Evolutionary conservation across 64 coral and sea anemone species (phyloP).

Genomic region (Exaiptasia diaphana): DNA sequence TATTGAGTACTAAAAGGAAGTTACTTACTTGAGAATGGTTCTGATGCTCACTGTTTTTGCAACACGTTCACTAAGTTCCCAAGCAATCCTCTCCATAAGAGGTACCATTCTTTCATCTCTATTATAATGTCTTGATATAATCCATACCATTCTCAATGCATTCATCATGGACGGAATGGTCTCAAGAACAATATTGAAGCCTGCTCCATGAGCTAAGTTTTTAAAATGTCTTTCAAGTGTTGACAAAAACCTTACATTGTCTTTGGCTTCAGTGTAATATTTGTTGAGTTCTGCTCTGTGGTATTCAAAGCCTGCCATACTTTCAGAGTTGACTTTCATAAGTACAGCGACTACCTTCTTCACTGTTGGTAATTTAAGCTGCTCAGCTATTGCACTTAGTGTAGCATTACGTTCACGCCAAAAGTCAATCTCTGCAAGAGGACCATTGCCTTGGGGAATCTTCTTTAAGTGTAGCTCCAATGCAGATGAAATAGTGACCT

Average conservation of each 20-base stretch:
- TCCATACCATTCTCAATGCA: conserved; percentile 97
- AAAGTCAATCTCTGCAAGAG: conserved; percentile 97
- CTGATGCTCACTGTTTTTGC: conserved; percentile 86
- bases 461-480: conserved; percentile 88
- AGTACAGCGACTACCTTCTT: conserved; percentile 85
- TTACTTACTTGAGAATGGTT: conserved; percentile 90
- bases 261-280: conserved; percentile 93
- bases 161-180: conserved; percentile 99
- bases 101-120: conserved; percentile 99
- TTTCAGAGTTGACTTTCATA: conserved; percentile 67
- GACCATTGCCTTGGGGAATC: conserved; percentile 90
- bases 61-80: conserved; percentile 95
- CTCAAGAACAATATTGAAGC: conserved; percentile 91
- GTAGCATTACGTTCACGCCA: conserved; percentile 98
- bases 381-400: conserved; percentile 89
- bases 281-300: conserved; percentile 92
- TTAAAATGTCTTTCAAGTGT: conserved; percentile 98
- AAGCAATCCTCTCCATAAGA: conserved; percentile 98
- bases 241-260: conserved; percentile 93
- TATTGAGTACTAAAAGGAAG: background rate
- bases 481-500: conserved; percentile 86
- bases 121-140: conserved; percentile 97
- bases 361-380: conserved; percentile 86
- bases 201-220: conserved; percentile 91
- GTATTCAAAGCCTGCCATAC: conserved; percentile 85